Evolutionary conservation across 2,888 invertebrate genomes (phyloP).

Genomic region (Digitonthophagus gazella): DNA sequence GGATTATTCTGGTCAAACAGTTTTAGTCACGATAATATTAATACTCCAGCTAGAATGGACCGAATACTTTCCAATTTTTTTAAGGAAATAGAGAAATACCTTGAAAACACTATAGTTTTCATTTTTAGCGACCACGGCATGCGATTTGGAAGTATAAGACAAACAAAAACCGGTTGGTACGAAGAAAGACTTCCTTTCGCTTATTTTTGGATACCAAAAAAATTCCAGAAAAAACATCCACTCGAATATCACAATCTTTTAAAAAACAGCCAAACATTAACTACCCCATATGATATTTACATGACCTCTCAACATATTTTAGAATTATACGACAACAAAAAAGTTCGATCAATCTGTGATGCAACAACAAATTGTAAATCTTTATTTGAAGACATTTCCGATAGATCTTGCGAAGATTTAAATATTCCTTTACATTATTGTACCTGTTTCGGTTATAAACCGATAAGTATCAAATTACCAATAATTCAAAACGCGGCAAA

Average conservation of each 20-base stretch:
- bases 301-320: slow-evolving; percentile 69
- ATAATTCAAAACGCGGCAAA: slow-evolving; percentile 57
- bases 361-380: slow-evolving; percentile 68
- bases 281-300: slow-evolving; percentile 76
- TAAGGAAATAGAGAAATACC: slow-evolving; percentile 58
- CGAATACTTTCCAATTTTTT: slow-evolving; percentile 60
- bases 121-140: slow-evolving; percentile 80
- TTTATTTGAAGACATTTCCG: slow-evolving; percentile 54
- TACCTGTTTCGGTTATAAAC: slow-evolving; percentile 63
- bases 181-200: slow-evolving; percentile 77
- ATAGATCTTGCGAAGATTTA: slow-evolving; percentile 66
- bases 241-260: slow-evolving; percentile 57
- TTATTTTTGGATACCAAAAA: slow-evolving; percentile 65
- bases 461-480: slow-evolving; percentile 51
- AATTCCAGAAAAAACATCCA: slow-evolving; percentile 58
- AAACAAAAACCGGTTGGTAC: slow-evolving; percentile 69
- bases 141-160: slow-evolving; percentile 68
- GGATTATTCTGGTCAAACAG: slow-evolving; percentile 80
- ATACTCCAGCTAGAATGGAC: slow-evolving; percentile 68
- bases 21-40: slow-evolving; percentile 71
- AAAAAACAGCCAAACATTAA: slow-evolving; percentile 64
- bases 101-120: slow-evolving; percentile 66
- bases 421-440: slow-evolving; percentile 75
- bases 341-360: slow-evolving; percentile 44
- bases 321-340: slow-evolving; percentile 51